Conservation (phyloP, 1,140 invertebrate genomes). For the Rhynchophorus ferrugineus region DNA sequence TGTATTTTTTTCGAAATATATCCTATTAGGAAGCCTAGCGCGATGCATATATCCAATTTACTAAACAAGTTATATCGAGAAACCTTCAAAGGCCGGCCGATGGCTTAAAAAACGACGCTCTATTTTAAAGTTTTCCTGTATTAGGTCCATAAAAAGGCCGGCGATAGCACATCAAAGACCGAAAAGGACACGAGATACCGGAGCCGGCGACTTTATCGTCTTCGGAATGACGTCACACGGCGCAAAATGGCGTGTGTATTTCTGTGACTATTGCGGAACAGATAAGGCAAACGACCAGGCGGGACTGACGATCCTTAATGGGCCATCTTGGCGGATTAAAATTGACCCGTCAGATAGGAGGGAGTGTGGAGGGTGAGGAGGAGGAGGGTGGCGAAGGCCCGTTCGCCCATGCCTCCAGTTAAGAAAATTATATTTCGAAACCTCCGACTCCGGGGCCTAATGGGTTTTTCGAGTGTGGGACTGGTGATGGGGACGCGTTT, state of each 20-base stretch:
- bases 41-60: too few relatives aligned
- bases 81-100: too few relatives aligned
- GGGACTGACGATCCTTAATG: constrained; percentile 8
- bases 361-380: too few relatives aligned
- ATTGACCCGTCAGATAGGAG: constrained; percentile 10
- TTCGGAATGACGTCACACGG: constrained; percentile 7
- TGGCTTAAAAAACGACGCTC: background rate
- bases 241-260: constrained; percentile 14
- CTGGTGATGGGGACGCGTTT: too few relatives aligned
- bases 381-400: too few relatives aligned
- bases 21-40: too few relatives aligned
- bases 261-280: constrained; percentile 13
- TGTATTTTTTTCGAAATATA: background rate
- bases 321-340: constrained; percentile 15
- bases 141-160: background rate
- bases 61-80: too few relatives aligned
- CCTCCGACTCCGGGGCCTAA: background rate
- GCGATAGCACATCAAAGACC: background rate
- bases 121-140: background rate
- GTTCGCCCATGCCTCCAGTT: constrained; percentile 5
- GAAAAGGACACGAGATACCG: background rate
- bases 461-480: background rate
- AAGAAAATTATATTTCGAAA: constrained; percentile 10
- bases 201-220: constrained; percentile 2
- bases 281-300: constrained; percentile 15